phyloP scores from a whole-genome alignment of 2,797 vertebrate genomes.

The Syndactyla subalaris region DNA sequence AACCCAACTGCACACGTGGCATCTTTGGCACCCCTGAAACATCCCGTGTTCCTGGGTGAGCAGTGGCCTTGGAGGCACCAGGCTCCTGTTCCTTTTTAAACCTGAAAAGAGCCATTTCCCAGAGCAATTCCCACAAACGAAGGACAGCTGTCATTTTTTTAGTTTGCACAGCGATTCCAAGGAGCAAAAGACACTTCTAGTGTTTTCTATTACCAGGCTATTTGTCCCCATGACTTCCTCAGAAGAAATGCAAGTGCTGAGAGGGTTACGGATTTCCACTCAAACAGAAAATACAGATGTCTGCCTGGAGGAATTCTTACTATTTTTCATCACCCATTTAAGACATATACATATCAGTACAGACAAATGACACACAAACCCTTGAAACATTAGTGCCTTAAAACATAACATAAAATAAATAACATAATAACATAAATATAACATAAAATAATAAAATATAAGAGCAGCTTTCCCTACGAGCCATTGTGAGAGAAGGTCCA shows the following conservation, averaged over 20 bases:
- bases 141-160: neutral
- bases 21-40: neutral
- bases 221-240: neutral
- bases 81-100: neutral
- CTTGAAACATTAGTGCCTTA: neutral
- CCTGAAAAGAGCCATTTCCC: neutral
- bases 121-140: neutral
- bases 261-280: neutral
- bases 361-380: neutral
- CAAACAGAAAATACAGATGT: neutral
- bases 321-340: neutral
- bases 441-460: too few species aligned
- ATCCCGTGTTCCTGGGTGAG: neutral
- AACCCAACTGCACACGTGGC: rapidly evolving
- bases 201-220: neutral
- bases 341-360: neutral
- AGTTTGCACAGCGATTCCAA: neutral
- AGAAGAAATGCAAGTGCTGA: neutral
- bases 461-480: neutral
- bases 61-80: neutral
- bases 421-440: too few species aligned
- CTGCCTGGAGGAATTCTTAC: neutral
- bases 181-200: neutral
- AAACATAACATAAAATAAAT: neutral
- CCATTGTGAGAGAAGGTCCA: neutral